These are phyloP conservation scores for Raja brachyura DNA, from an alignment of 2,113 vertebrate species.

Conservation along the genomic window DNA sequence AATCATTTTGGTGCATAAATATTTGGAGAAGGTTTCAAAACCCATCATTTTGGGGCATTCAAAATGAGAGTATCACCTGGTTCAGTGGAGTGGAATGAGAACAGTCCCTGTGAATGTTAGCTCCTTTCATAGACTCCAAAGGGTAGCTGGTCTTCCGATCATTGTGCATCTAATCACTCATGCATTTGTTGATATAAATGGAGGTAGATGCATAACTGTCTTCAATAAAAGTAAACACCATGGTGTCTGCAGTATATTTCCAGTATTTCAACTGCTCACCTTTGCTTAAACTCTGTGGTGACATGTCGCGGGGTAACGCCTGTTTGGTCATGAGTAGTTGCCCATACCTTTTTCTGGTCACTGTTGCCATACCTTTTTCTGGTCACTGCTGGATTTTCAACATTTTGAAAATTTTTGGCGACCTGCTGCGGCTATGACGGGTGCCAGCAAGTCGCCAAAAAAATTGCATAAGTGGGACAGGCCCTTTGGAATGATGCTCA, in stretches of 20 bases:
- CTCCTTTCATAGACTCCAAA: neutral
- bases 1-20: neutral
- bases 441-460: too few species aligned
- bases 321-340: too few species aligned
- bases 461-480: too few species aligned
- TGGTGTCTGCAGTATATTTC: neutral
- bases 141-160: neutral
- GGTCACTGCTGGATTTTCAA: too few species aligned
- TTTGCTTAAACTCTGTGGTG: too few species aligned
- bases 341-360: too few species aligned
- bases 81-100: neutral
- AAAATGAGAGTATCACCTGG: neutral
- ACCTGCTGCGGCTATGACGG: too few species aligned
- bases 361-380: too few species aligned
- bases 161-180: too few species aligned
- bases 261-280: too few species aligned
- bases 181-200: neutral
- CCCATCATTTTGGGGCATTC: neutral
- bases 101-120: neutral
- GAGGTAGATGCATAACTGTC: neutral
- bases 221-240: neutral
- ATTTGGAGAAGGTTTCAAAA: neutral
- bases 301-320: too few species aligned
- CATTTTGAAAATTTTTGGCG: too few species aligned
- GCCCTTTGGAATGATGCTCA: neutral